Evolutionary conservation across 1,140 invertebrate genomes (phyloP).

Genomic region (Drosophila navojoa): DNA sequence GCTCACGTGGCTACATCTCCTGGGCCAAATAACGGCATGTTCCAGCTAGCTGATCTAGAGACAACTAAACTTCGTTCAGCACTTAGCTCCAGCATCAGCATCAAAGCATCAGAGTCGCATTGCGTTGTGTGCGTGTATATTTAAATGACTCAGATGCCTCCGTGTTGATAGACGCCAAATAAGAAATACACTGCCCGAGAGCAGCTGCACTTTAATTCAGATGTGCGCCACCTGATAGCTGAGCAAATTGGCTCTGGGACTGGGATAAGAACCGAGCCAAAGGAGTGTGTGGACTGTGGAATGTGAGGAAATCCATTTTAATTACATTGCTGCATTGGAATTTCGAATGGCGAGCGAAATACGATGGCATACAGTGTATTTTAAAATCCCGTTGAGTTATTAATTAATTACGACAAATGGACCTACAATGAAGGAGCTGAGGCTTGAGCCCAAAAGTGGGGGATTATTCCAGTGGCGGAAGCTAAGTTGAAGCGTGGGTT

Average conservation of each 20-base stretch:
- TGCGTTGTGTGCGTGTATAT: slow-evolving; percentile 50
- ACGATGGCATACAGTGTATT: slow-evolving; percentile 5
- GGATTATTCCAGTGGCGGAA: no score
- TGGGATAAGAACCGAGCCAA: background rate
- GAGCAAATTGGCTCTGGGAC: slow-evolving; percentile 8
- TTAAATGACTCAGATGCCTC: slow-evolving; percentile 68
- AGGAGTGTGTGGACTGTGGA: background rate
- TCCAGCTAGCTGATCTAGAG: slow-evolving; percentile 24
- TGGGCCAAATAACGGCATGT: slow-evolving; percentile 46
- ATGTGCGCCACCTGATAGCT: slow-evolving; percentile 7
- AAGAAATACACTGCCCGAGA: slow-evolving; percentile 46
- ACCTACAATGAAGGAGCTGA: background rate
- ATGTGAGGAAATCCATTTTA: slow-evolving; percentile 26
- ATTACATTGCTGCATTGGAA: slow-evolving; percentile 28
- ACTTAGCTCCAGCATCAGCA: background rate
- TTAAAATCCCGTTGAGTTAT: slow-evolving; percentile 19
- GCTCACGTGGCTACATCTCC: slow-evolving; percentile 33
- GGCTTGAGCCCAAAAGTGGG: background rate
- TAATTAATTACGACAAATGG: slow-evolving; percentile 29
- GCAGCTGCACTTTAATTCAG: background rate
- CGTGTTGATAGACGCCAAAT: slow-evolving; percentile 55
- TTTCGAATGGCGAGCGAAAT: slow-evolving; percentile 21
- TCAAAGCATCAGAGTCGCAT: background rate
- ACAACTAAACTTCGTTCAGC: slow-evolving; percentile 51
- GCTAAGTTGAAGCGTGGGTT: no score